A percentile compares a stretch with the other conserved stretches of the same genome.
These are phyloP conservation scores for Sprattus sprattus DNA, from an alignment of 2,113 vertebrate genomes.

Conservation along the genomic window DNA sequence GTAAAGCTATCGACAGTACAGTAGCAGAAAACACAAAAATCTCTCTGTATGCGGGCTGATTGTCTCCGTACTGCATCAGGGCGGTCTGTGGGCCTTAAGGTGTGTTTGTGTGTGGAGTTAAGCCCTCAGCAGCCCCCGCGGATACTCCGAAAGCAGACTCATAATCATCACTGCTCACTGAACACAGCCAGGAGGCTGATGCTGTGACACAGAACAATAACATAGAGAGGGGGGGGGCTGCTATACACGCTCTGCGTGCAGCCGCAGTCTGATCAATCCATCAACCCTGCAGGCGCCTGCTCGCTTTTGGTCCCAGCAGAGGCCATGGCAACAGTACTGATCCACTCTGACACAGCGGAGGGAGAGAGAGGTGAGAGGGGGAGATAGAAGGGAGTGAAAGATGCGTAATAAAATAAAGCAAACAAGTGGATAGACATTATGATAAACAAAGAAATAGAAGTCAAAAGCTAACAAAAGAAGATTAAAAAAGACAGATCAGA, in stretches of 20 bases:
- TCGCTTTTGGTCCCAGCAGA: not conserved
- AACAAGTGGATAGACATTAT: not conserved
- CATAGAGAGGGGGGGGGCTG: not conserved
- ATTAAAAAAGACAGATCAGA: not conserved
- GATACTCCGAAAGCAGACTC: not conserved
- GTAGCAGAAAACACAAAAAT: not conserved
- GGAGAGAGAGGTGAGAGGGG: too few relatives aligned
- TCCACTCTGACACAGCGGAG: too few relatives aligned
- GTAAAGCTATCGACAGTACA: not conserved
- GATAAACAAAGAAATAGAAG: not conserved
- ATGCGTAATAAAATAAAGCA: not conserved
- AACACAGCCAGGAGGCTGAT: not conserved
- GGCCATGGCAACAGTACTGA: not conserved
- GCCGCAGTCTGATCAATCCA: conserved; percentile 16
- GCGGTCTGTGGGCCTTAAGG: not conserved
- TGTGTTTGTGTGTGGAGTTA: not conserved
- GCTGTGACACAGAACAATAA: not conserved
- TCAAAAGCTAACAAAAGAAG: not conserved
- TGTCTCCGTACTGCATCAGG: not conserved
- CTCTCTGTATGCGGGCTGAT: not conserved
- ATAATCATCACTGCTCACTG: not conserved
- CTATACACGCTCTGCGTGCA: not conserved
- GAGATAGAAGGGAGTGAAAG: not conserved
- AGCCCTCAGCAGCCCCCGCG: not conserved
- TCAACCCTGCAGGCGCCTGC: conserved; percentile 20